Percentiles rank a stretch among this genome's conserved stretches.
Conservation (phyloP, 2,888 invertebrate species). For the Dasysyrphus tricinctus region DNA sequence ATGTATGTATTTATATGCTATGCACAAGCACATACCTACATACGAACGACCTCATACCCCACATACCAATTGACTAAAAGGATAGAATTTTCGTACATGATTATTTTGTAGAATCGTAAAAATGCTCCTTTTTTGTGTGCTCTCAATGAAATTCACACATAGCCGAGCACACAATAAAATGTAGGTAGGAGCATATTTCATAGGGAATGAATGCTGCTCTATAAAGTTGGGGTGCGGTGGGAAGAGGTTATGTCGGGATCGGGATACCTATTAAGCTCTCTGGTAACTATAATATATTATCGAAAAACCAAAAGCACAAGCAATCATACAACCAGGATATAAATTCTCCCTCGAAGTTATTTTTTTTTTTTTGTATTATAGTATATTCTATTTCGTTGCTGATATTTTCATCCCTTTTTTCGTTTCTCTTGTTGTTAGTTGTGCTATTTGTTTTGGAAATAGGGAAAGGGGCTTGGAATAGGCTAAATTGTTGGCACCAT, state of each 20-base stretch:
- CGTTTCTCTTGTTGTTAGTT: constrained; percentile 50
- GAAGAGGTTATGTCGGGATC: constrained; percentile 28
- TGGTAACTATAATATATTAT: constrained; percentile 75
- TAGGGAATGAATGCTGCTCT: constrained; percentile 57
- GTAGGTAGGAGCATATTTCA: constrained; percentile 73
- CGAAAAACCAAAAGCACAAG: constrained; percentile 76
- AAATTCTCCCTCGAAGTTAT: constrained; percentile 75
- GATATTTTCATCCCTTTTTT: constrained; percentile 53
- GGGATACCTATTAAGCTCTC: constrained; percentile 75
- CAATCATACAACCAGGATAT: constrained; percentile 78
- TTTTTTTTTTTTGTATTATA: constrained; percentile 35
- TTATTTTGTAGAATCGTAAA: constrained; percentile 75
- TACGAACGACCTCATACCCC: constrained; percentile 25
- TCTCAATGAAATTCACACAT: constrained; percentile 76
- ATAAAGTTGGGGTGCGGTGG: constrained; percentile 16
- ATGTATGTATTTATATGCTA: neutral
- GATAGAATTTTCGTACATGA: constrained; percentile 75
- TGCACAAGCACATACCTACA: constrained; percentile 19
- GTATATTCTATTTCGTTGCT: constrained; percentile 31
- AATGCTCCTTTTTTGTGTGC: constrained; percentile 71
- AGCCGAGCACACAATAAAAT: constrained; percentile 66
- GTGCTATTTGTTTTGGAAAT: constrained; percentile 54
- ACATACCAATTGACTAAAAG: constrained; percentile 74
- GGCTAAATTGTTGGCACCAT: constrained; percentile 56
- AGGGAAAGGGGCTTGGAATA: constrained; percentile 28